Evolutionary conservation across 2,113 vertebrate genomes (phyloP).

Genomic region (Elephas maximus): DNA sequence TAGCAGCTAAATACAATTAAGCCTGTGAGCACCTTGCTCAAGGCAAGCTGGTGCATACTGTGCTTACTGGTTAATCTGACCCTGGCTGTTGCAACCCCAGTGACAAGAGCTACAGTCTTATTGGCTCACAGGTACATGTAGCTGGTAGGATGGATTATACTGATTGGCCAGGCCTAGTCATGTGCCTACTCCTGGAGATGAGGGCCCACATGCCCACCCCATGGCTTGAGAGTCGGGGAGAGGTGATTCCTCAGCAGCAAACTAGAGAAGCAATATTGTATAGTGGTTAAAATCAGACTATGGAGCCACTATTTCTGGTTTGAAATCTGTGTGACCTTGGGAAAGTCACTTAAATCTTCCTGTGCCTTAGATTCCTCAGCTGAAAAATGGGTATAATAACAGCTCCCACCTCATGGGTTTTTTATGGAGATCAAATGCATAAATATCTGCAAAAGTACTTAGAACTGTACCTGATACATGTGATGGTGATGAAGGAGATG

Average conservation of each 20-base stretch:
- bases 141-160: neutral
- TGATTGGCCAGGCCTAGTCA: neutral
- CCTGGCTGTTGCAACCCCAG: too few relatives aligned
- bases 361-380: neutral
- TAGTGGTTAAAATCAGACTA: neutral
- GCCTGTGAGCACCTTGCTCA: too few relatives aligned
- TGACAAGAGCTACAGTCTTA: neutral
- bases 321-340: neutral
- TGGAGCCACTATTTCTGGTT: neutral
- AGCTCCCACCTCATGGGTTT: too few relatives aligned
- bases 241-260: neutral
- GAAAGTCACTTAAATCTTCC: neutral
- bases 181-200: neutral
- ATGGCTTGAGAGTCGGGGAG: neutral
- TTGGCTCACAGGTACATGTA: neutral
- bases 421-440: neutral
- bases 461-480: neutral
- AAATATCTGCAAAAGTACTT: neutral
- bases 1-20: too few relatives aligned
- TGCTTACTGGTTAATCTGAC: too few relatives aligned
- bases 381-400: conserved; percentile 10
- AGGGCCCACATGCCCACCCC: neutral
- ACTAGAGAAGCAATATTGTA: neutral
- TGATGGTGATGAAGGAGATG: neutral
- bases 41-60: too few relatives aligned